A percentile compares a stretch with the other conserved stretches of the same genome.
These are phyloP conservation scores for Callipepla squamata DNA, from an alignment of 2,113 vertebrate genomes.

Conservation along the genomic window DNA sequence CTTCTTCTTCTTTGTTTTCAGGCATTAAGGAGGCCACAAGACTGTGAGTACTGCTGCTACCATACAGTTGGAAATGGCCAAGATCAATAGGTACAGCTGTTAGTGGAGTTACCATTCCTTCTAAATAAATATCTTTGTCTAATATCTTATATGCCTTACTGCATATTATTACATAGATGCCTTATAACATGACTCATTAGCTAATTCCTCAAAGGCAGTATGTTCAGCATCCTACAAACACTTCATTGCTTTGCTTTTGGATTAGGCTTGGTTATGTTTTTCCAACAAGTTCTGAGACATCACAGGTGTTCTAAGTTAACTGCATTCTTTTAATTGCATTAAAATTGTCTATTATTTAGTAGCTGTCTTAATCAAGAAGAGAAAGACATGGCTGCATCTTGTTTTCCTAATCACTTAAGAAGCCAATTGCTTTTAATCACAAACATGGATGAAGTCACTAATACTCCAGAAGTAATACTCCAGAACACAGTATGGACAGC, in stretches of 20 bases:
- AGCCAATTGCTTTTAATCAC: neutral
- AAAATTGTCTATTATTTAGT: neutral
- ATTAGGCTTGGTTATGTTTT: neutral
- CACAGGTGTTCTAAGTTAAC: neutral
- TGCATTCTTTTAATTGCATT: neutral
- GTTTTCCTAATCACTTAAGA: neutral
- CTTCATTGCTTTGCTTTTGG: neutral
- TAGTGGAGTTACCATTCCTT: neutral
- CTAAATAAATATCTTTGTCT: neutral
- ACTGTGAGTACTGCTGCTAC: neutral
- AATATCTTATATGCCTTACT: neutral
- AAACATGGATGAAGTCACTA: neutral
- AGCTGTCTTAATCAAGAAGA: neutral
- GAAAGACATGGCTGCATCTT: neutral
- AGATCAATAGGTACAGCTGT: neutral
- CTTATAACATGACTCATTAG: neutral
- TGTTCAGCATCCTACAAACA: neutral
- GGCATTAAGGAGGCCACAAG: neutral
- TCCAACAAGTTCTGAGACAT: neutral
- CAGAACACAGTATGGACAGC: neutral
- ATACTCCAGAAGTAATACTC: neutral
- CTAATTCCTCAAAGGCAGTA: neutral
- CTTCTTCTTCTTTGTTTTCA: neutral
- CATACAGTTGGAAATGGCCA: neutral
- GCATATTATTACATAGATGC: neutral